phyloP scores from a whole-genome alignment of 2,113 vertebrate species.

The Uropsilus gracilis region DNA sequence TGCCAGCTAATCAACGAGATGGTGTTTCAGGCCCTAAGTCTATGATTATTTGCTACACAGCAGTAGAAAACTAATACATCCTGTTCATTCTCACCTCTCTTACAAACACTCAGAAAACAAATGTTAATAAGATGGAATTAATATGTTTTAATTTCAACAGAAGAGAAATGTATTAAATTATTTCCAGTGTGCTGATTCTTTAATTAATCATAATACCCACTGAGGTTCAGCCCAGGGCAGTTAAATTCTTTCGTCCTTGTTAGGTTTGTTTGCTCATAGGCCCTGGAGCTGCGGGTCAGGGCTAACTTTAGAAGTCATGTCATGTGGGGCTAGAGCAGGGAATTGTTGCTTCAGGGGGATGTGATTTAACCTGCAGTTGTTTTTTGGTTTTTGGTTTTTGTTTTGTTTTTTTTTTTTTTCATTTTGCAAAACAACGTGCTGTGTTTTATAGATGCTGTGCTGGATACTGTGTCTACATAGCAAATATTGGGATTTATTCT shows the following conservation, averaged over 20 bases:
- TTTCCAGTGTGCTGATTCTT: background rate
- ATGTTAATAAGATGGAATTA: conserved; percentile 25
- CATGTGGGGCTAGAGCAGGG: background rate
- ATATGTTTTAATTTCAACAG: conserved; percentile 3
- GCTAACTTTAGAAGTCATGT: conserved; percentile 40
- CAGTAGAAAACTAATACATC: conserved; percentile 3
- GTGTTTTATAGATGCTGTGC: background rate
- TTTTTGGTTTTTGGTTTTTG: too few species aligned
- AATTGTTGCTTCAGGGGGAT: background rate
- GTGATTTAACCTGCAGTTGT: background rate
- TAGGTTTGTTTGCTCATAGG: background rate
- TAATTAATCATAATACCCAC: background rate
- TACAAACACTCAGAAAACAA: conserved; percentile 40
- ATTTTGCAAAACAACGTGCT: background rate
- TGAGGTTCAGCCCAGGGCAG: background rate
- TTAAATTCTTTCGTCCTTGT: background rate
- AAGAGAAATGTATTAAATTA: conserved; percentile 22
- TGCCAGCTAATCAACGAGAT: background rate
- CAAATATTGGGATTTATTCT: background rate
- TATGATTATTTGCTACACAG: background rate
- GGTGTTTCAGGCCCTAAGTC: background rate
- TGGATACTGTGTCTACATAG: background rate
- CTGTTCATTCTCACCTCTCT: background rate
- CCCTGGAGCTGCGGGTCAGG: background rate
- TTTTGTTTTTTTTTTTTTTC: background rate